Conservation (phyloP, 1,140 invertebrate genomes). For the Drosophila virilis region DNA sequence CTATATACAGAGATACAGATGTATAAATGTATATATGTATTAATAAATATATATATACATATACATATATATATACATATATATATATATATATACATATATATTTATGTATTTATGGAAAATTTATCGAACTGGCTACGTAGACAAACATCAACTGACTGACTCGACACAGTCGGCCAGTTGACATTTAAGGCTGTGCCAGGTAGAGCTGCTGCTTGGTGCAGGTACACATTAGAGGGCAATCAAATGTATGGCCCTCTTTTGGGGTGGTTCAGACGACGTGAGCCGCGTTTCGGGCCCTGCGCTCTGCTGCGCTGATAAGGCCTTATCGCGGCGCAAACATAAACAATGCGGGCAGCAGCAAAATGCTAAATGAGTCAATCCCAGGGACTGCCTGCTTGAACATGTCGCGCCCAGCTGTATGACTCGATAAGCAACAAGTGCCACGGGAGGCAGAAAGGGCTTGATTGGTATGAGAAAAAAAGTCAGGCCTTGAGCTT, state of each 20-base stretch:
- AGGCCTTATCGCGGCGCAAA: slow-evolving; percentile 20
- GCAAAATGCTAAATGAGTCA: slow-evolving; percentile 27
- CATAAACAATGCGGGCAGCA: slow-evolving; percentile 32
- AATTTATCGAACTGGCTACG: slow-evolving; percentile 11
- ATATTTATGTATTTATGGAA: slow-evolving; percentile 4
- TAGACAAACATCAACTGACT: slow-evolving; percentile 17
- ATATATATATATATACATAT: slow-evolving; percentile 2
- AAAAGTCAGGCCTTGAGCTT: background rate
- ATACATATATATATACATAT: slow-evolving; percentile 9
- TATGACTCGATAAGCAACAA: slow-evolving; percentile 36
- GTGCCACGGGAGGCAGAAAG: slow-evolving; percentile 3
- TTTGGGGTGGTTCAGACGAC: slow-evolving; percentile 5
- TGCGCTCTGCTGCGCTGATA: slow-evolving; percentile 2
- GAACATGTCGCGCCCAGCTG: slow-evolving; percentile 35
- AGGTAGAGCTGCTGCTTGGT: background rate
- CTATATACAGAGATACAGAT: slow-evolving; percentile 4
- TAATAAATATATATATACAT: slow-evolving; percentile 1
- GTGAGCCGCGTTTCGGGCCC: slow-evolving; percentile 1
- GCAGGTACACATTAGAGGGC: background rate
- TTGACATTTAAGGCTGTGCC: slow-evolving; percentile 6
- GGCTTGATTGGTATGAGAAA: background rate
- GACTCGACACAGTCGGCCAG: background rate
- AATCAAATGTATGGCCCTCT: background rate
- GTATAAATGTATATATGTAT: background rate
- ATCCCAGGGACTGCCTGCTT: slow-evolving; percentile 20